phyloP scores from a whole-genome alignment of 1,140 invertebrate species.

The Drosophila orosa region DNA sequence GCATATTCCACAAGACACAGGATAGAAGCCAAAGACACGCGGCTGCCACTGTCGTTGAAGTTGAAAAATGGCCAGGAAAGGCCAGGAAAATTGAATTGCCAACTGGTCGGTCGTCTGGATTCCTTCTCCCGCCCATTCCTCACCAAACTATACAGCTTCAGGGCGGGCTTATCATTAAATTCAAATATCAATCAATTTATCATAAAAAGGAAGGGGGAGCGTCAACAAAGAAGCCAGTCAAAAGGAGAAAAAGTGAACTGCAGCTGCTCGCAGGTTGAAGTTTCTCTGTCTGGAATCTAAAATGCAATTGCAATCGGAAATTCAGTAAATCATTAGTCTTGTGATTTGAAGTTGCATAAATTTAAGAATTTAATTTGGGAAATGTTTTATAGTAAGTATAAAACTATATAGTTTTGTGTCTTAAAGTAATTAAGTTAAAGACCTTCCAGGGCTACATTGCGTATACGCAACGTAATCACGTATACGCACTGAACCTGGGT shows the following conservation, averaged over 20 bases:
- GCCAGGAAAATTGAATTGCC: constrained; percentile 72
- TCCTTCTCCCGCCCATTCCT: neutral
- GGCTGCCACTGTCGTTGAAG: constrained; percentile 68
- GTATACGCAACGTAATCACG: neutral
- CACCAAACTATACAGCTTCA: neutral
- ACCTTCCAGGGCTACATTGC: neutral
- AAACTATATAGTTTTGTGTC: neutral
- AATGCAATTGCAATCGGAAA: constrained; percentile 11
- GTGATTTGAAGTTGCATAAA: neutral
- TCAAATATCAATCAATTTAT: constrained; percentile 83
- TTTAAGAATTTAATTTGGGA: neutral
- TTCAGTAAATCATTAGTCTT: constrained; percentile 19
- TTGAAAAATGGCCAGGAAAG: constrained; percentile 71
- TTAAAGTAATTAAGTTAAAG: neutral
- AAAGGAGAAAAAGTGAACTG: constrained; percentile 2
- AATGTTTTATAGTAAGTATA: neutral
- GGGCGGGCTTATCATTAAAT: constrained; percentile 73
- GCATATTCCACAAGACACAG: constrained; percentile 69
- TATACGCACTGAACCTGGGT: neutral
- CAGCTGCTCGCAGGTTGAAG: constrained; percentile 11
- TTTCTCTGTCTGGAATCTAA: constrained; percentile 5
- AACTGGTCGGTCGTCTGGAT: constrained; percentile 56
- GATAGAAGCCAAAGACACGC: constrained; percentile 36
- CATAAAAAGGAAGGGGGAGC: constrained; percentile 56
- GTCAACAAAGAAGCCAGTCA: constrained; percentile 40